Evolutionary conservation across 2,113 vertebrate species (phyloP).

Genomic region (Cnemophilus loriae): DNA sequence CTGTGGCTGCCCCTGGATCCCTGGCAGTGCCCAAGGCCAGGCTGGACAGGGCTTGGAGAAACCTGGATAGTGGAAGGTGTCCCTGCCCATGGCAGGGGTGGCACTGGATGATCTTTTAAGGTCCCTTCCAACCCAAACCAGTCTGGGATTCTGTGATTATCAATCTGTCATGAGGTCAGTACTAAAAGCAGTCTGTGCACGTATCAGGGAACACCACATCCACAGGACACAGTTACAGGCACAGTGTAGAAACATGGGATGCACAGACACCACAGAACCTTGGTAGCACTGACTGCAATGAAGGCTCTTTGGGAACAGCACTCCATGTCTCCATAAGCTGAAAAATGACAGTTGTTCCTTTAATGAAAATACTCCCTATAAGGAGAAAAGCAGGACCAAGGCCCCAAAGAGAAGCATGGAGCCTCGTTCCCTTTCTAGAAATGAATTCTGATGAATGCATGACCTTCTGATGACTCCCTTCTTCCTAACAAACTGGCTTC

Average conservation of each 20-base stretch:
- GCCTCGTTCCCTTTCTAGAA: constrained; percentile 8
- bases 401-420: neutral
- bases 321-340: neutral
- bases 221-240: neutral
- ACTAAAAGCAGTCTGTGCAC: neutral
- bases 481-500: neutral
- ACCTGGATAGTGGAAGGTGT: neutral
- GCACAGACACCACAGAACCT: neutral
- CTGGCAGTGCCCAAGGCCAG: neutral
- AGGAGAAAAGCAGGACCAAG: neutral
- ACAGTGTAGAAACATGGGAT: neutral
- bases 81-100: neutral
- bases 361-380: constrained; percentile 4
- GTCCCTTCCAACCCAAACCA: neutral
- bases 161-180: neutral
- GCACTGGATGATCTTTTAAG: rapidly evolving
- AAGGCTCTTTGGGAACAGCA: neutral
- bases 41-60: neutral
- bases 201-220: neutral
- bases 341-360: neutral
- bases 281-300: neutral
- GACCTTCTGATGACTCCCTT: constrained; percentile 25
- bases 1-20: neutral
- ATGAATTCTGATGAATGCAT: constrained; percentile 6
- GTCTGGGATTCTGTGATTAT: neutral